Conservation (phyloP, 2,797 vertebrate genomes). For the Platyrinchus mystaceus region DNA sequence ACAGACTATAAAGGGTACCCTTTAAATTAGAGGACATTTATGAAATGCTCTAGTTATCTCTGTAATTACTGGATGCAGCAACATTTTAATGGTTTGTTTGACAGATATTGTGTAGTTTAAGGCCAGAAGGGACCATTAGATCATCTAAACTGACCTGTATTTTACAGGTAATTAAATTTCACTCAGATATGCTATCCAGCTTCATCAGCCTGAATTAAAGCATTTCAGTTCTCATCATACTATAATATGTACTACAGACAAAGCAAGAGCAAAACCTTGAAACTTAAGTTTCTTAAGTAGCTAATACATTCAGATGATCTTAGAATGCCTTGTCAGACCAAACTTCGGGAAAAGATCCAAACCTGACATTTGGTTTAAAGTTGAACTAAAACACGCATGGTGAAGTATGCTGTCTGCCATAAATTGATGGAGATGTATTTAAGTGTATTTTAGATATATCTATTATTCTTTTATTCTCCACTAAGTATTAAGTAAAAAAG, state of each 20-base stretch:
- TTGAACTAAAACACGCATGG: not conserved
- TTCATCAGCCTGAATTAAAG: not conserved
- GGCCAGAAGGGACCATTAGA: conserved; percentile 14
- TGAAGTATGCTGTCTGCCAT: not conserved
- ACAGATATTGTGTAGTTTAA: not conserved
- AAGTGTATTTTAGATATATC: not conserved
- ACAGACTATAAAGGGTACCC: not conserved
- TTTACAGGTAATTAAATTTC: conserved; percentile 14
- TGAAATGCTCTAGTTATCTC: conserved; percentile 1
- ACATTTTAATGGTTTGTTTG: conserved; percentile 13
- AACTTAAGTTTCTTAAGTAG: not conserved
- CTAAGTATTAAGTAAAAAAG: not conserved
- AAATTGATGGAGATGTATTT: not conserved
- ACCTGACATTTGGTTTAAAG: not conserved
- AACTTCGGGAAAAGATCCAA: not conserved
- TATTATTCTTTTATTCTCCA: not conserved
- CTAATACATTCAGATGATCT: not conserved
- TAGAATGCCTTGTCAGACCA: not conserved
- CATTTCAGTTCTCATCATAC: not conserved
- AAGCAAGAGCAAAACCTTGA: not conserved
- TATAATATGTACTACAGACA: not conserved
- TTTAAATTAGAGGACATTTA: not conserved
- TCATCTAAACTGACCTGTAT: conserved; percentile 6
- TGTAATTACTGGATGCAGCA: not conserved
- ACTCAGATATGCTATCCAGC: not conserved